These are phyloP conservation scores for Zoanthus sansibaricus DNA, from an alignment of 92 coral and sea anemone genomes.

Conservation along the genomic window DNA sequence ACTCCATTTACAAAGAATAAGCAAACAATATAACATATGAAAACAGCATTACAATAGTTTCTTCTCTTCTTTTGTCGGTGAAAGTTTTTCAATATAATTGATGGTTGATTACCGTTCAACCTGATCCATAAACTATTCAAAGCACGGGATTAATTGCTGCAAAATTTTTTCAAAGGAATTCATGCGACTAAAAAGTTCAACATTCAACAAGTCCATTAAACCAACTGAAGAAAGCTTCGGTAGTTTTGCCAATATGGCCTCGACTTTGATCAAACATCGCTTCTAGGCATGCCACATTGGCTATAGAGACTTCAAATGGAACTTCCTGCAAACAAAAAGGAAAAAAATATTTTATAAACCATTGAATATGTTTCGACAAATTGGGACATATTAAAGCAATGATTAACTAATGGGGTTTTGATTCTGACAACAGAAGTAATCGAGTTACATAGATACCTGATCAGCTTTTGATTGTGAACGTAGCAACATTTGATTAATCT, in stretches of 20 bases:
- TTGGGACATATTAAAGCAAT: background rate
- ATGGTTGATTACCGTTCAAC: no score
- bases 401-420: background rate
- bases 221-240: conserved; percentile 84
- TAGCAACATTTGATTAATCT: conserved; percentile 62
- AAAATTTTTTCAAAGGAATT: background rate
- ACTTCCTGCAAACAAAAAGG: conserved; percentile 72
- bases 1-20: no score
- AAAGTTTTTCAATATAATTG: no score
- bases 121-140: no score
- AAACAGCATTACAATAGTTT: no score
- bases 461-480: conserved; percentile 29
- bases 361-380: no score
- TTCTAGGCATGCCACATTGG: conserved; percentile 76
- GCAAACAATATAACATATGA: no score
- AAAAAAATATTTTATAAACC: background rate
- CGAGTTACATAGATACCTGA: background rate
- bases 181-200: background rate
- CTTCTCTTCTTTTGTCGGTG: no score
- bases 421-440: background rate
- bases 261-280: conserved; percentile 90
- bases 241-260: conserved; percentile 77
- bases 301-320: conserved; percentile 77
- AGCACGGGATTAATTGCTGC: no score
- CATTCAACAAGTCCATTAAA: conserved; percentile 54